Evolutionary conservation across 2,113 vertebrate species (phyloP).

Genomic region (Chaenocephalus aceratus): DNA sequence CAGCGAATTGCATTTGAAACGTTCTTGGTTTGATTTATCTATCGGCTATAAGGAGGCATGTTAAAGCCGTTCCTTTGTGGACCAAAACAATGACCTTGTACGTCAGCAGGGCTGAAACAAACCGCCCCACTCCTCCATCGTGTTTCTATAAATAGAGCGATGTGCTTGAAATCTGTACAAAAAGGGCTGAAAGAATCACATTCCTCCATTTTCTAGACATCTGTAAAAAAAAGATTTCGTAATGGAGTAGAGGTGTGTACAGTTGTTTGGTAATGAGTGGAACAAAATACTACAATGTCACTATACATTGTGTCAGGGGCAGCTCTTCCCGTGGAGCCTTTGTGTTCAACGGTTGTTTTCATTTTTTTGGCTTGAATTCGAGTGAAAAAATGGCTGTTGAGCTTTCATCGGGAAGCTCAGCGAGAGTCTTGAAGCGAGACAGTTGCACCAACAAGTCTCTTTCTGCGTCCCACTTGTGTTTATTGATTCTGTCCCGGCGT

Average conservation of each 20-base stretch:
- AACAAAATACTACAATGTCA: constrained; percentile 71
- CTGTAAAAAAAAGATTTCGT: constrained; percentile 76
- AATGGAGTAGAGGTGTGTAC: constrained; percentile 71
- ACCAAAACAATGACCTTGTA: constrained; percentile 78
- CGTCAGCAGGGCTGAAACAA: constrained; percentile 74
- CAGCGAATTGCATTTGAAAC: constrained; percentile 79
- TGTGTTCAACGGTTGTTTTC: constrained; percentile 36
- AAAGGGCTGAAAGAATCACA: constrained; percentile 80
- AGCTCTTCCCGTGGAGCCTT: constrained; percentile 53
- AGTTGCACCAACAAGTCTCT: constrained; percentile 61
- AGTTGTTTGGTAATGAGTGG: constrained; percentile 70
- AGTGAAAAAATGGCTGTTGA: constrained; percentile 67
- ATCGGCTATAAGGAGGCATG: constrained; percentile 75
- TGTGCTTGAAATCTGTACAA: constrained; percentile 88
- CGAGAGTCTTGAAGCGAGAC: constrained; percentile 72
- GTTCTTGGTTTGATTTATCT: constrained; percentile 66
- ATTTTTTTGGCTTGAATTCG: constrained; percentile 59
- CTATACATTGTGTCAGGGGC: constrained; percentile 73
- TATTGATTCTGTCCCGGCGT: constrained; percentile 69
- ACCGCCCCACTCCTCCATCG: constrained; percentile 73
- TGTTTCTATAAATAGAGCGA: constrained; percentile 80
- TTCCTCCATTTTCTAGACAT: constrained; percentile 82
- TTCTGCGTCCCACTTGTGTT: constrained; percentile 66
- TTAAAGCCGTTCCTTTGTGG: constrained; percentile 78
- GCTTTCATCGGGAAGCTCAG: constrained; percentile 68